phyloP scores from a whole-genome alignment of 2,113 vertebrate species.

The Jacana jacana region DNA sequence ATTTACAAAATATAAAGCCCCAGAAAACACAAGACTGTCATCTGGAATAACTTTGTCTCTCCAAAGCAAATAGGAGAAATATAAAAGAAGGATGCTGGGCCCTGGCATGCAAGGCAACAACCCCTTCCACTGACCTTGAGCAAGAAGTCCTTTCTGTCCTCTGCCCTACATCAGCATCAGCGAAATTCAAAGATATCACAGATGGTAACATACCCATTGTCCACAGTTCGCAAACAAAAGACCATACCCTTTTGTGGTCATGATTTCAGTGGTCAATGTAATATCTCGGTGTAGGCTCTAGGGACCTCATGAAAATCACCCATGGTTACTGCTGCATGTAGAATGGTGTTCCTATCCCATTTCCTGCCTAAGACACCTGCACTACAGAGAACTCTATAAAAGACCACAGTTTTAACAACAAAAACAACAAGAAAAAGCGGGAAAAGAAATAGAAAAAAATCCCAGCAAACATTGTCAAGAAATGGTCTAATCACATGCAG shows the following conservation, averaged over 20 bases:
- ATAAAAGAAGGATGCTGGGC: not conserved
- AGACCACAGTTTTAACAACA: not conserved
- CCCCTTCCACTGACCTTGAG: not conserved
- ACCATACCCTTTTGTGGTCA: not conserved
- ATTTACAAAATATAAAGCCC: not conserved
- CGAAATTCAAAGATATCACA: not conserved
- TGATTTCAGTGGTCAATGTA: not conserved
- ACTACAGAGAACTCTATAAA: not conserved
- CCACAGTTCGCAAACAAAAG: not conserved
- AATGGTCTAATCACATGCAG: conserved; percentile 23
- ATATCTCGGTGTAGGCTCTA: not conserved
- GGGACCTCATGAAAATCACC: not conserved
- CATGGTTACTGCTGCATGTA: not conserved
- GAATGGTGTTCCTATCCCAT: not conserved
- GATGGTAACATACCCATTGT: not conserved
- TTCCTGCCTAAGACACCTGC: not conserved
- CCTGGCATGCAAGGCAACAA: not conserved
- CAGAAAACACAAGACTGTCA: not conserved
- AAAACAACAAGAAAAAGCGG: too few species aligned
- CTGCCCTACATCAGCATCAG: not conserved
- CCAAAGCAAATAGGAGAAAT: not conserved
- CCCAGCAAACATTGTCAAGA: not conserved
- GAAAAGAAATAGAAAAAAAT: not conserved
- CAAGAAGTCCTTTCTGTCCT: not conserved
- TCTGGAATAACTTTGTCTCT: not conserved